Percentiles rank a stretch among this genome's conserved stretches.
These are phyloP conservation scores for Charina bottae DNA, from an alignment of 2,113 vertebrate species.

Conservation along the genomic window DNA sequence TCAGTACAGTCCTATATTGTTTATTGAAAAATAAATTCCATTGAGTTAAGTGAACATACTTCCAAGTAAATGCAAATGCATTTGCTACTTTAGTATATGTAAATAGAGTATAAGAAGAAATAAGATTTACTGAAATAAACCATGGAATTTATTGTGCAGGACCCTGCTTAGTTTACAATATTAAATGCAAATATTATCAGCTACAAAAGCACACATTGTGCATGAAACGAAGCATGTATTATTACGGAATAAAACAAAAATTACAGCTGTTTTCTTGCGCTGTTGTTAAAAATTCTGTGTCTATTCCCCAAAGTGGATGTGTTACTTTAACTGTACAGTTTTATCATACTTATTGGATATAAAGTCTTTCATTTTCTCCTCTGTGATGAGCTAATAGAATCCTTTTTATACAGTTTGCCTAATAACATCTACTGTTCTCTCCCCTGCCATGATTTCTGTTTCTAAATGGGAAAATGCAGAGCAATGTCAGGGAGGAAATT, in stretches of 20 bases:
- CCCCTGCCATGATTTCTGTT: slow-evolving; percentile 54
- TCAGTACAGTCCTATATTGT: neutral
- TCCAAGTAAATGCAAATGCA: neutral
- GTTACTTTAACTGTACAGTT: slow-evolving; percentile 53
- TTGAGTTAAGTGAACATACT: neutral
- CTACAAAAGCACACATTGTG: slow-evolving; percentile 34
- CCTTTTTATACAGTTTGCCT: slow-evolving; percentile 61
- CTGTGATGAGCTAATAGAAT: slow-evolving; percentile 63
- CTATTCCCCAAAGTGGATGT: slow-evolving; percentile 51
- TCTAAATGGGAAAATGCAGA: slow-evolving; percentile 39
- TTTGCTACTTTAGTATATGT: neutral
- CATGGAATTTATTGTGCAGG: slow-evolving; percentile 19
- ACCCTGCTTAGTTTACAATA: slow-evolving; percentile 30
- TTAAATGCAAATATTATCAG: slow-evolving; percentile 25
- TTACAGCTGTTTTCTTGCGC: slow-evolving; percentile 23
- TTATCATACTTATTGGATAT: slow-evolving; percentile 62
- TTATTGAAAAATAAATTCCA: neutral
- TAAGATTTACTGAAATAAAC: slow-evolving; percentile 5
- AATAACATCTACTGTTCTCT: slow-evolving; percentile 59
- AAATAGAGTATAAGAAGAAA: neutral
- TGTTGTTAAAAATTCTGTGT: neutral
- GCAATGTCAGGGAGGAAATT: slow-evolving; percentile 47
- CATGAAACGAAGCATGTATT: neutral
- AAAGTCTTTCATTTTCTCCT: slow-evolving; percentile 61
- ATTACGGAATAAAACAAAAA: slow-evolving; percentile 20